phyloP scores from a whole-genome alignment of 2,888 invertebrate genomes.

The Drosophila emarginata region DNA sequence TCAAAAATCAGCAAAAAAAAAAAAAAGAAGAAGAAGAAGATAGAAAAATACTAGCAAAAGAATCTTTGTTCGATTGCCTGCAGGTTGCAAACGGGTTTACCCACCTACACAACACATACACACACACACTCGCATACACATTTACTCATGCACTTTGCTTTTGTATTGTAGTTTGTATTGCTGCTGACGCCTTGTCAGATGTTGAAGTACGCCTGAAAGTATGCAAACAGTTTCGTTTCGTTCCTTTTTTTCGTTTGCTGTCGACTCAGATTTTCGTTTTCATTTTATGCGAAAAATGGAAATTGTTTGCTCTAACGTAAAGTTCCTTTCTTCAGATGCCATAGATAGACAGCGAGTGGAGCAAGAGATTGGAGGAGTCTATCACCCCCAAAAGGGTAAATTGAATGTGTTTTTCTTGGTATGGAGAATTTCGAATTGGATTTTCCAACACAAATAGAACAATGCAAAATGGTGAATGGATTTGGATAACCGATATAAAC shows the following conservation, averaged over 20 bases:
- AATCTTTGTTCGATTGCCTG: slow-evolving; percentile 60
- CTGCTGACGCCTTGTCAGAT: slow-evolving; percentile 57
- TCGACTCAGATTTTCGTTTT: slow-evolving; percentile 47
- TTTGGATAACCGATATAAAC: not conserved
- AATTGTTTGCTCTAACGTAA: slow-evolving; percentile 34
- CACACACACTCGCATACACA: slow-evolving; percentile 2
- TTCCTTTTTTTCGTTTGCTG: slow-evolving; percentile 14
- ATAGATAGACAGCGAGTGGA: not conserved
- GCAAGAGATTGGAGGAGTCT: not conserved
- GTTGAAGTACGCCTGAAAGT: slow-evolving; percentile 44
- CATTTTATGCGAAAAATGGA: slow-evolving; percentile 23
- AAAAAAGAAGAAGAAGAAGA: slow-evolving; percentile 25
- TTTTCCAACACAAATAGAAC: not conserved
- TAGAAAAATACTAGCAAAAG: slow-evolving; percentile 6
- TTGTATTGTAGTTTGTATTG: slow-evolving; percentile 28
- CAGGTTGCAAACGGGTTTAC: slow-evolving; percentile 34
- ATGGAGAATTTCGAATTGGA: slow-evolving; percentile 27
- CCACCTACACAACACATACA: not conserved
- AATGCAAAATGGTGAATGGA: not conserved
- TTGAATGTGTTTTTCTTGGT: slow-evolving; percentile 17
- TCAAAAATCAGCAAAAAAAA: slow-evolving; percentile 65
- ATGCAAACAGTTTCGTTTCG: slow-evolving; percentile 46
- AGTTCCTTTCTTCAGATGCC: slow-evolving; percentile 12
- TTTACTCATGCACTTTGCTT: slow-evolving; percentile 30
- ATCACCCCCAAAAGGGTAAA: slow-evolving; percentile 11